A percentile compares a stretch with the other conserved stretches of the same genome.
Conservation (phyloP, 2,113 vertebrate species). For the Hassar affinis region DNA sequence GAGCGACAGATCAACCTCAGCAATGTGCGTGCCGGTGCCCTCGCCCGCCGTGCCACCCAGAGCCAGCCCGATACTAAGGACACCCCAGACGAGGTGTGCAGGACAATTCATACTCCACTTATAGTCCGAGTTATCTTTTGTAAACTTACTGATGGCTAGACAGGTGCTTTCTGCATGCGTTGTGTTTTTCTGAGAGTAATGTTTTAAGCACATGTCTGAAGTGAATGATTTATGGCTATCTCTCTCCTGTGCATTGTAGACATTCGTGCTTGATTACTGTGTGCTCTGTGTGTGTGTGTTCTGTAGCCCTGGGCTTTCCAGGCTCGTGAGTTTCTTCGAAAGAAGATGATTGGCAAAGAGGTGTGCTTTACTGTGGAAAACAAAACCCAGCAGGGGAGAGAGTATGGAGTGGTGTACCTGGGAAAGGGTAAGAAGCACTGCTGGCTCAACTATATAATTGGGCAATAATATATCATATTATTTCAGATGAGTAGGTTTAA, state of each 20-base stretch:
- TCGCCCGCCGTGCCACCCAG: constrained; percentile 83
- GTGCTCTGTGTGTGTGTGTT: constrained; percentile 15
- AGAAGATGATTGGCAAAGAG: constrained; percentile 97
- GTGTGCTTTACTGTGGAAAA: constrained; percentile 95
- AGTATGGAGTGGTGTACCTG: constrained; percentile 93
- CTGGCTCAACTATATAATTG: too few species aligned
- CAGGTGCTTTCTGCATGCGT: background rate
- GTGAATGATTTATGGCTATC: background rate
- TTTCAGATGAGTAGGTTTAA: background rate
- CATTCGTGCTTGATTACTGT: background rate
- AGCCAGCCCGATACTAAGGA: constrained; percentile 87
- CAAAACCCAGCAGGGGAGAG: constrained; percentile 84
- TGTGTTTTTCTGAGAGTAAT: background rate
- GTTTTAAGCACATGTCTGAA: background rate
- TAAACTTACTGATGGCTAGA: background rate
- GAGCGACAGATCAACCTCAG: constrained; percentile 97
- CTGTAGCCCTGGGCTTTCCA: constrained; percentile 93
- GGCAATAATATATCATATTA: too few species aligned
- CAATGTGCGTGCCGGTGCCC: constrained; percentile 86
- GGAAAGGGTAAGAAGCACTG: constrained; percentile 80
- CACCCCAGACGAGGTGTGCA: constrained; percentile 86
- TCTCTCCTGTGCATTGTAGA: background rate
- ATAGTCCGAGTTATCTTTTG: background rate
- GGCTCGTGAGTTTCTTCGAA: constrained; percentile 91
- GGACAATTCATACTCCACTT: background rate